Evolutionary conservation across 2,888 invertebrate genomes (phyloP).

Genomic region (Drosophila acutilabella): DNA sequence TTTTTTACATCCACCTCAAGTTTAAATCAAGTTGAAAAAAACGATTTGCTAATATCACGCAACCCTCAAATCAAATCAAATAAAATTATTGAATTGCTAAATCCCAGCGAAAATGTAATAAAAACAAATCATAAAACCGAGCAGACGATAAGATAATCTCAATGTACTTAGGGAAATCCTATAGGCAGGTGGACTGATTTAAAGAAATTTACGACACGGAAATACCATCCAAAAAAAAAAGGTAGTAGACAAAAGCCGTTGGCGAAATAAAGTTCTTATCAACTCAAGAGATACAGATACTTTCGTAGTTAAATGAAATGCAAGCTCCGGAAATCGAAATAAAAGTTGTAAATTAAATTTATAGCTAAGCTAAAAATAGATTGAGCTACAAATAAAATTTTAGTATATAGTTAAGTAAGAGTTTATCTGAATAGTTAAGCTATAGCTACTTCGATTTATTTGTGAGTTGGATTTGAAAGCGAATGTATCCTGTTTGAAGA

Average conservation of each 20-base stretch:
- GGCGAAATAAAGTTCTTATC: slow-evolving; percentile 43
- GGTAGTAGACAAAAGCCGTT: slow-evolving; percentile 29
- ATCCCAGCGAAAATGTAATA: slow-evolving; percentile 47
- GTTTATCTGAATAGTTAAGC: neutral
- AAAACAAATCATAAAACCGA: slow-evolving; percentile 60
- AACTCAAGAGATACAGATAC: slow-evolving; percentile 5
- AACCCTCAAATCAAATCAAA: slow-evolving; percentile 22
- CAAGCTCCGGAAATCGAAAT: slow-evolving; percentile 31
- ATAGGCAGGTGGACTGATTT: slow-evolving; percentile 55
- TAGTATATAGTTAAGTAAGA: neutral
- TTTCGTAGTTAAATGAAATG: slow-evolving; percentile 2
- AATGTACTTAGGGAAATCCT: slow-evolving; percentile 40
- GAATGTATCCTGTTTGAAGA: slow-evolving; percentile 6
- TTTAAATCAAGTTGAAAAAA: slow-evolving; percentile 10
- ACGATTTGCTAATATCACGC: neutral
- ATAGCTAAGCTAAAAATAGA: neutral
- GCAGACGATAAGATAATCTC: slow-evolving; percentile 65
- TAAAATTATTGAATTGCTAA: slow-evolving; percentile 37
- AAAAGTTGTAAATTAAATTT: slow-evolving; percentile 6
- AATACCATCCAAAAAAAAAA: slow-evolving; percentile 33
- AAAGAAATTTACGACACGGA: slow-evolving; percentile 60
- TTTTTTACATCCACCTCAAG: neutral
- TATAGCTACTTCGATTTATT: too few relatives aligned
- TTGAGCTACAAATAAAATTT: neutral
- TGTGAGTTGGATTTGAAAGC: slow-evolving; percentile 2